Conservation (phyloP, 1,140 invertebrate species). For the Diprion similis region DNA sequence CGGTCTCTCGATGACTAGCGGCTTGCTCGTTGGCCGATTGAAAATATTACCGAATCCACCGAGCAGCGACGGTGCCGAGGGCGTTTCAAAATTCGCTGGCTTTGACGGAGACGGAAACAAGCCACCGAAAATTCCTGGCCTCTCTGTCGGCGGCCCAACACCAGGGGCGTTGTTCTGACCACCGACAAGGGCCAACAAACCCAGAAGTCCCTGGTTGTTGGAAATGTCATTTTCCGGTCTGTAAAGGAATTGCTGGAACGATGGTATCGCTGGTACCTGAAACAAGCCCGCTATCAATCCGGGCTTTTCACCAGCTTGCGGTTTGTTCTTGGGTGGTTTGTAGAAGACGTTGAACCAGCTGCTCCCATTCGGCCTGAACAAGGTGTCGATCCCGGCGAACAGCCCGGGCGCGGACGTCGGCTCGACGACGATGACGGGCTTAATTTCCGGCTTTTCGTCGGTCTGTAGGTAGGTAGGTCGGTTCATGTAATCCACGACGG, state of each 20-base stretch:
- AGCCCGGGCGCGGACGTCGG: neutral
- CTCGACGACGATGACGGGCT: constrained; percentile 5
- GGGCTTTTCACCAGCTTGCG: neutral
- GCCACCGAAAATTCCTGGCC: constrained; percentile 19
- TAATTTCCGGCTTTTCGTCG: neutral
- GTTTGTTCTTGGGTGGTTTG: neutral
- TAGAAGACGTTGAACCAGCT: constrained; percentile 4
- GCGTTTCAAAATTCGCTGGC: neutral
- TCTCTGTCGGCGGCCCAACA: constrained; percentile 10
- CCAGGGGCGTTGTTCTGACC: constrained; percentile 8
- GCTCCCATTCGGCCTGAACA: neutral
- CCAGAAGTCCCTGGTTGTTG: neutral
- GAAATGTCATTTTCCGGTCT: constrained; percentile 7
- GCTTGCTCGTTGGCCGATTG: neutral
- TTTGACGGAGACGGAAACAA: constrained; percentile 13
- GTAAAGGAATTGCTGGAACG: neutral
- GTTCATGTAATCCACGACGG: neutral
- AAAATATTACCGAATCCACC: constrained; percentile 5
- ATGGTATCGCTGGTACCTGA: constrained; percentile 12
- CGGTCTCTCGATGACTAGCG: constrained; percentile 17
- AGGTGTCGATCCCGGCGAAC: neutral
- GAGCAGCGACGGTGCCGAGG: neutral
- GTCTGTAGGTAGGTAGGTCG: neutral
- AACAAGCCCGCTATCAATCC: neutral
- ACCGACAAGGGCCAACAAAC: constrained; percentile 4